phyloP scores from a whole-genome alignment of 2,797 vertebrate genomes.

The Lophotriccus pileatus region DNA sequence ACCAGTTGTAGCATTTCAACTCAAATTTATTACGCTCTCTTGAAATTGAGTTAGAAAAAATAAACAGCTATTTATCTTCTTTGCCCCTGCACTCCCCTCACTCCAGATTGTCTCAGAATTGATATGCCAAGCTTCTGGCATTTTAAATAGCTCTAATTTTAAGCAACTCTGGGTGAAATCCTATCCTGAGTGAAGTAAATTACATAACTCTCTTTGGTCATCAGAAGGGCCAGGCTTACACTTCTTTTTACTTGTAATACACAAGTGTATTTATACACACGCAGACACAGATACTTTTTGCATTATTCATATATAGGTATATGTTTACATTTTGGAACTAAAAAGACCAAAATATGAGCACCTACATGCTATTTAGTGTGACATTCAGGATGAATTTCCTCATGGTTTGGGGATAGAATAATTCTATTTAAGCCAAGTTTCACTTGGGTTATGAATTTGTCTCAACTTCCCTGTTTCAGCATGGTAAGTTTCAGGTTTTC shows the following conservation, averaged over 20 bases:
- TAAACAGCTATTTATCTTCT: not conserved
- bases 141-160: not conserved
- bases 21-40: not conserved
- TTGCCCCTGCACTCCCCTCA: accelerated
- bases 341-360: accelerated
- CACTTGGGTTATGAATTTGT: not conserved
- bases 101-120: not conserved
- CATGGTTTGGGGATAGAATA: constrained; percentile 37
- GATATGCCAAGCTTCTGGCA: not conserved
- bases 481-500: constrained; percentile 13
- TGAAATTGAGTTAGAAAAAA: not conserved
- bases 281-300: not conserved
- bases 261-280: not conserved
- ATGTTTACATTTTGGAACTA: not conserved
- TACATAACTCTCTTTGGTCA: not conserved
- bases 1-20: not conserved
- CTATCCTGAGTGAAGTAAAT: not conserved
- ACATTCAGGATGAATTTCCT: constrained; percentile 27
- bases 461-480: constrained; percentile 7
- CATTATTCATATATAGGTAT: not conserved
- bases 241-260: not conserved
- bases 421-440: constrained; percentile 32
- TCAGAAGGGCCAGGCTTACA: not conserved
- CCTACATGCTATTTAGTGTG: not conserved
- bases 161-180: not conserved